Conservation (phyloP, 2,797 vertebrate species). For the Rhinatrema bivittatum region DNA sequence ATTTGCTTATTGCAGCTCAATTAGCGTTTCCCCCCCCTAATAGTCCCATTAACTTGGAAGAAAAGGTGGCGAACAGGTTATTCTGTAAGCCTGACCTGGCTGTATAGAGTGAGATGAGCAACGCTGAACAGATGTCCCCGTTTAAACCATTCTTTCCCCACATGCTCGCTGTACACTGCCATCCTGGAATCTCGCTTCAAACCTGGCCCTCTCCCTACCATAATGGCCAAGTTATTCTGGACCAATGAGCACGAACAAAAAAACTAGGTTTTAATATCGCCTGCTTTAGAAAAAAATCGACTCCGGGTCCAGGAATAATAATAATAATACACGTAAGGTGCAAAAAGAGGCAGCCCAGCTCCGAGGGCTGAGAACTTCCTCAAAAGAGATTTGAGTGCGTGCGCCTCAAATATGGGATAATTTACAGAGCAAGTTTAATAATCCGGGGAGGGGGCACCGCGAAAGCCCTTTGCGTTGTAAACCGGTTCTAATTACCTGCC, state of each 20-base stretch:
- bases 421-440: slow-evolving; percentile 76
- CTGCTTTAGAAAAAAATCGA: slow-evolving; percentile 82
- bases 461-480: slow-evolving; percentile 66
- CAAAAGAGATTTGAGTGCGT: slow-evolving; percentile 29
- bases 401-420: slow-evolving; percentile 69
- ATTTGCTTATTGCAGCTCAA: slow-evolving; percentile 47
- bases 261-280: slow-evolving; percentile 87
- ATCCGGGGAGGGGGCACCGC: slow-evolving; percentile 63
- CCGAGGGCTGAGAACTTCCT: slow-evolving; percentile 52
- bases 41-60: slow-evolving; percentile 45
- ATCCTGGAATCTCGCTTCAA: slow-evolving; percentile 92
- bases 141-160: slow-evolving; percentile 86
- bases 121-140: slow-evolving; percentile 93
- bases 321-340: slow-evolving; percentile 17
- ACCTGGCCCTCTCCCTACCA: slow-evolving; percentile 88
- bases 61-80: slow-evolving; percentile 60
- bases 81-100: slow-evolving; percentile 68
- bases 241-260: slow-evolving; percentile 95
- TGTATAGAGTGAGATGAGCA: slow-evolving; percentile 66
- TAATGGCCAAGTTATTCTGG: slow-evolving; percentile 98
- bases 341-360: slow-evolving; percentile 40
- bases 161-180: slow-evolving; percentile 86
- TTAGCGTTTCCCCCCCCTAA: slow-evolving; percentile 34
- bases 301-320: slow-evolving; percentile 51
- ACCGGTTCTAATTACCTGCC: slow-evolving; percentile 75